Conservation (phyloP, 2,113 vertebrate species). For the Chloropsis cyanopogon region DNA sequence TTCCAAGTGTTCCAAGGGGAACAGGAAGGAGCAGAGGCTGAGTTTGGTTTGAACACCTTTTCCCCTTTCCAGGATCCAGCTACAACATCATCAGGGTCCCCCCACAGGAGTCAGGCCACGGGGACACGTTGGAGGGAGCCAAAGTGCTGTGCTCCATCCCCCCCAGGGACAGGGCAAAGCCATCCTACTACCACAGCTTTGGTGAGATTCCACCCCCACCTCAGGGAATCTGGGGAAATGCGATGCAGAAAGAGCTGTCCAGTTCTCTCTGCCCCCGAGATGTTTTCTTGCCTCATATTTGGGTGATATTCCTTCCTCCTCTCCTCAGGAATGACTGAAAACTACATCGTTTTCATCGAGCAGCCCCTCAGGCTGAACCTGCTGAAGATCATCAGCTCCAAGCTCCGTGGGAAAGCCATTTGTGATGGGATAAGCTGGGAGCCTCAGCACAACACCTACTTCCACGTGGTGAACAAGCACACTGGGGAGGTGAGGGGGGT, state of each 20-base stretch:
- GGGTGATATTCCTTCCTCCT: not conserved
- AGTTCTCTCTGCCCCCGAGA: not conserved
- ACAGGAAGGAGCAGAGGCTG: not conserved
- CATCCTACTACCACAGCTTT: conserved; percentile 95
- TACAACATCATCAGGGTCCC: conserved; percentile 90
- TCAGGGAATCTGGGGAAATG: not conserved
- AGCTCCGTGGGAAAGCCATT: conserved; percentile 75
- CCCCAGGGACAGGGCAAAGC: conserved; percentile 76
- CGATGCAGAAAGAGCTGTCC: not conserved
- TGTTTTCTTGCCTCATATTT: not conserved
- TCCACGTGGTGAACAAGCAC: conserved; percentile 86
- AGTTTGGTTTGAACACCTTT: not conserved
- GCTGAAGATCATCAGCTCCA: conserved; percentile 82
- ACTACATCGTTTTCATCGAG: conserved; percentile 92
- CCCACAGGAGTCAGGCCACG: conserved; percentile 60
- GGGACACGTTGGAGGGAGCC: conserved; percentile 80
- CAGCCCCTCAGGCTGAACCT: conserved; percentile 89
- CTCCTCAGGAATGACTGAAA: conserved; percentile 87
- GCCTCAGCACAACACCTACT: conserved; percentile 82
- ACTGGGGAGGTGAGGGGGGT: conserved; percentile 81
- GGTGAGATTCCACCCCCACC: conserved; percentile 66
- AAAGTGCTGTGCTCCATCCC: conserved; percentile 83
- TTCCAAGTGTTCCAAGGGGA: not conserved
- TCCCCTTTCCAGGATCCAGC: conserved; percentile 73
- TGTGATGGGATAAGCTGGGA: conserved; percentile 86